Percentiles rank a stretch among this genome's conserved stretches.
phyloP scores from a whole-genome alignment of 2,797 vertebrate genomes.

The Anomalospiza imberbis region DNA sequence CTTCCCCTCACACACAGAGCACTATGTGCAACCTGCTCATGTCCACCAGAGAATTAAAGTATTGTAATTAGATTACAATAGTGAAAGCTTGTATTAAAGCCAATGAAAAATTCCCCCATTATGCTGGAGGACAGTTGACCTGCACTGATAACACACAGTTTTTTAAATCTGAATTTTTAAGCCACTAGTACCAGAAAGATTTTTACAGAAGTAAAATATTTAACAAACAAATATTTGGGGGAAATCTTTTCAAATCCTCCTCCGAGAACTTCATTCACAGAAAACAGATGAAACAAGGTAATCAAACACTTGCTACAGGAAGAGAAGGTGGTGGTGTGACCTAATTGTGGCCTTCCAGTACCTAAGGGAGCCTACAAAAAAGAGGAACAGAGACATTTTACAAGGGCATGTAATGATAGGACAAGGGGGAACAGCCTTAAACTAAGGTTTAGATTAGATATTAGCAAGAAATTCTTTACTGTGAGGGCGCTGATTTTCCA shows the following conservation, averaged over 20 bases:
- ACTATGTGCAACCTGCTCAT: neutral
- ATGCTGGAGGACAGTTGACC: neutral
- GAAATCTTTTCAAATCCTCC: neutral
- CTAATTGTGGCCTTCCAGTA: neutral
- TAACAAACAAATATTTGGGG: neutral
- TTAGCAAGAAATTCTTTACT: neutral
- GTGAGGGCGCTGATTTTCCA: neutral
- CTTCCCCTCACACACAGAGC: neutral
- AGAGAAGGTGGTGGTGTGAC: neutral
- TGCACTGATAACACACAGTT: accelerated
- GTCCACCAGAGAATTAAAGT: neutral
- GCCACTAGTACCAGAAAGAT: neutral
- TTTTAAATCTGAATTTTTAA: neutral
- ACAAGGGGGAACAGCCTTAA: neutral
- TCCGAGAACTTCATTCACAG: neutral
- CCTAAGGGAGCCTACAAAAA: neutral
- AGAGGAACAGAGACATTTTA: neutral
- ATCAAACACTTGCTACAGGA: neutral
- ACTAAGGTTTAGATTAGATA: neutral
- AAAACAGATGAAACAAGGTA: neutral
- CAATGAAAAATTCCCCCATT: neutral
- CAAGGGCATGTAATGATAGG: neutral
- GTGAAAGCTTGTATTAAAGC: neutral
- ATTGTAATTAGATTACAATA: neutral
- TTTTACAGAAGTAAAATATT: neutral